Evolutionary conservation across 2,113 vertebrate genomes (phyloP), one percentile per base, ranked within the genome.

Genomic region (Azemiops feae): DNA sequence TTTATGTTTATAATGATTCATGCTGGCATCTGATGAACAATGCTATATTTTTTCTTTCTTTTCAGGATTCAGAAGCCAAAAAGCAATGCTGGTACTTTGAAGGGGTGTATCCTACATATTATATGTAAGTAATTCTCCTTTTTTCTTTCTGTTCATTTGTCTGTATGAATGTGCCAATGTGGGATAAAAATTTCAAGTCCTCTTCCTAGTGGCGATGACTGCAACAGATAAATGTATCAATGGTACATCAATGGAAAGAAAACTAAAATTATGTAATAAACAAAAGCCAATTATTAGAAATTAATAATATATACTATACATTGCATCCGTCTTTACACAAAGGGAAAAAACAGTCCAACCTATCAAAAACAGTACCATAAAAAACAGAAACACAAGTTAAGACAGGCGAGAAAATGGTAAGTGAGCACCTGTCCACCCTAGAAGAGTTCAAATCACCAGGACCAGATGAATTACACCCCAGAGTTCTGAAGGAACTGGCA

Each of bases 51-150:
- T 60, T 92, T 94, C 34, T 96, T 94, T 93, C 50, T 96, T 98
- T 98, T 45, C 97, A 99, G 99, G 98, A 97, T 95, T 97, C 98
- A 52, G 99, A 99, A 89, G 99, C 99, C 96, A 99, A 99, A 97
- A 99, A 99, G 92, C 99, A 99, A 95, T 99, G 99, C 98, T 99
- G 99, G 99, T 99, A 99, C 97, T 99, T 99, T 94, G 99, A 99
- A 96, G 99, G 99, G 90, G 98, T 99, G 93, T 99, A 99, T 96
- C 99, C 99, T 54, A 99, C 99, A 96, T 99, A 99, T 96, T 99
- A 99, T 97, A 99, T 99, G 99, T 99, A 97, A 99, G 99, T 99
- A 98, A 93, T 95, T 91, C 87, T 91, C 5, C 12, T 60, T 92
- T 93, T 52, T 47, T 89, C 27, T 94, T 6, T 0, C 0, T 93